phyloP scores from a whole-genome alignment of 2,113 vertebrate species.

The Gulo gulo region DNA sequence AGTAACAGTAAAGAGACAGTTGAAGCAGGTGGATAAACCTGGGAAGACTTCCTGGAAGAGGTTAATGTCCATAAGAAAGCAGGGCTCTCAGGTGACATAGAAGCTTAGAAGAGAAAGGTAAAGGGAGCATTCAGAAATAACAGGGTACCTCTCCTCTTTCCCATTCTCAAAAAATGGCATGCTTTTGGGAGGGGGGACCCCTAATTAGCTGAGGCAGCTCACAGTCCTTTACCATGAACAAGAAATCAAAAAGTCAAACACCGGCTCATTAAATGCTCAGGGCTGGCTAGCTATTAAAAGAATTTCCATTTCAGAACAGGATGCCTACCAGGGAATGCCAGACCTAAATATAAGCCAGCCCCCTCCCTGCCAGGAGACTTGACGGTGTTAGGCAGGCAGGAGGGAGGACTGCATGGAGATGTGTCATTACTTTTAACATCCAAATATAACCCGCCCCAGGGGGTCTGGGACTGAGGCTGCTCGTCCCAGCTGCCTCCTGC shows the following conservation, averaged over 20 bases:
- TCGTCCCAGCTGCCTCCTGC: constrained; percentile 52
- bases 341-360: constrained; percentile 75
- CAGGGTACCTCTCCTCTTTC: background rate
- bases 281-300: constrained; percentile 74
- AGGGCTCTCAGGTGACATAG: background rate
- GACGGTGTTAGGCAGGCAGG: constrained; percentile 29
- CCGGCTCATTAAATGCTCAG: constrained; percentile 67
- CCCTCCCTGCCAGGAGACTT: constrained; percentile 70
- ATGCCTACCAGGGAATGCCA: constrained; percentile 76
- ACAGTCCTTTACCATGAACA: background rate
- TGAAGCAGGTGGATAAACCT: background rate
- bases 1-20: background rate
- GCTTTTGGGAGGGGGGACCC: background rate
- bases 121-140: background rate
- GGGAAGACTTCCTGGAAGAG: constrained; percentile 60
- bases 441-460: constrained; percentile 72
- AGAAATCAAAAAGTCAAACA: constrained; percentile 70
- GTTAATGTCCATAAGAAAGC: background rate
- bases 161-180: background rate
- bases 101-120: background rate
- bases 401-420: constrained; percentile 38
- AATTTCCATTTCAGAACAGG: constrained; percentile 76
- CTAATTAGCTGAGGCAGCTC: background rate
- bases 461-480: constrained; percentile 49
- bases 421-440: constrained; percentile 75